phyloP scores from a whole-genome alignment of 2,113 vertebrate species.

The Albula goreensis region DNA sequence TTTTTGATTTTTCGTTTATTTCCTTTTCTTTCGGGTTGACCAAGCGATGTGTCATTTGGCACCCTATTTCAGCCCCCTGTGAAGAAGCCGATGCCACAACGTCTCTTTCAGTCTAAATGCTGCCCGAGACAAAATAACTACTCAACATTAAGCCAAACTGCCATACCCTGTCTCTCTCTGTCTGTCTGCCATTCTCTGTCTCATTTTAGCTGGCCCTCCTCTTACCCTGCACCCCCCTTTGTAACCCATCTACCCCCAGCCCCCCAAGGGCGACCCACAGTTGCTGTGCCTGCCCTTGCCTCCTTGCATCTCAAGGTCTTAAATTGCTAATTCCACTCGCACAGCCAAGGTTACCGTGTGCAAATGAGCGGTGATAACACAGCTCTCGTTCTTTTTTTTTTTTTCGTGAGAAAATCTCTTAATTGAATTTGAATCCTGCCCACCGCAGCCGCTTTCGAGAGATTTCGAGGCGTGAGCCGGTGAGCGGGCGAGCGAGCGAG shows the following conservation, averaged over 20 bases:
- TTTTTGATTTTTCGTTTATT: too few relatives aligned
- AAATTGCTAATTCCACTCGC: conserved; percentile 35
- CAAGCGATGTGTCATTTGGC: too few relatives aligned
- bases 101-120: too few relatives aligned
- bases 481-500: too few relatives aligned
- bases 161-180: too few relatives aligned
- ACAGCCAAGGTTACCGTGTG: conserved; percentile 66
- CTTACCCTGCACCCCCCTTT: not conserved
- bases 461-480: too few relatives aligned
- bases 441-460: conserved; percentile 29
- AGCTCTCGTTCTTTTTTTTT: conserved; percentile 24
- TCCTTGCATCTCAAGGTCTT: conserved; percentile 9
- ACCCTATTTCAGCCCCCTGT: too few relatives aligned
- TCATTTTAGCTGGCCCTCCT: conserved; percentile 27
- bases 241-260: not conserved
- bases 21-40: too few relatives aligned
- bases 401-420: conserved; percentile 60
- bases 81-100: too few relatives aligned
- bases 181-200: too few relatives aligned
- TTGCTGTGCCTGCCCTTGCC: conserved; percentile 42
- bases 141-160: too few relatives aligned
- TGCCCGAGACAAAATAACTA: too few relatives aligned
- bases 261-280: not conserved
- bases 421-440: conserved; percentile 70
- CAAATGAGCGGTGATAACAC: conserved; percentile 66